phyloP scores from a whole-genome alignment of 1,140 invertebrate genomes.

The Ruditapes philippinarum region DNA sequence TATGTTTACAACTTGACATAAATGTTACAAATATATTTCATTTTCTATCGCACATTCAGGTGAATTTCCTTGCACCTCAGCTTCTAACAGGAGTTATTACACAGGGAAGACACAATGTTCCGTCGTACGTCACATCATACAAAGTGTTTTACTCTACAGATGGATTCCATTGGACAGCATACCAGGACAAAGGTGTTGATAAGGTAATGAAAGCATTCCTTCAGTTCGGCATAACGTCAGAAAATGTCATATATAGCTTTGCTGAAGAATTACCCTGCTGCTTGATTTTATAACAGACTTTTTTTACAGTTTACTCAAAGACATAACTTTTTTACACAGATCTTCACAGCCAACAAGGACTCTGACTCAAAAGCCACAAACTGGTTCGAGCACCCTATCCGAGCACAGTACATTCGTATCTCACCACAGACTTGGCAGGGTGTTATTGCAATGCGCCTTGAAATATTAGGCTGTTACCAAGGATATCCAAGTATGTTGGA shows the following conservation, averaged over 20 bases:
- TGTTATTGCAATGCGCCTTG: conserved; percentile 91
- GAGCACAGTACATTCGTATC: conserved; percentile 91
- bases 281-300: too few species aligned
- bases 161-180: conserved; percentile 90
- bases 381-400: conserved; percentile 90
- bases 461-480: conserved; percentile 91
- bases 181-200: conserved; percentile 88
- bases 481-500: conserved; percentile 72
- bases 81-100: conserved; percentile 93
- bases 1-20: too few species aligned
- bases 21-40: too few species aligned
- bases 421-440: conserved; percentile 92
- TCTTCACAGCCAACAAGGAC: conserved; percentile 92
- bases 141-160: conserved; percentile 92
- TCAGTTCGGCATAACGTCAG: too few species aligned
- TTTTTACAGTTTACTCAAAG: too few species aligned
- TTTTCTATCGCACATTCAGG: too few species aligned
- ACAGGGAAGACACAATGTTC: conserved; percentile 85
- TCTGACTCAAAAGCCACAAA: conserved; percentile 88
- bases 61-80: conserved; percentile 92
- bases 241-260: too few species aligned
- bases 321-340: conserved; percentile 83
- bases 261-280: too few species aligned
- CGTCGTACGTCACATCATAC: conserved; percentile 91
- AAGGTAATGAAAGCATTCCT: too few species aligned